Conservation (phyloP, 2,797 vertebrate genomes). For the Pangasius larnaudii region DNA sequence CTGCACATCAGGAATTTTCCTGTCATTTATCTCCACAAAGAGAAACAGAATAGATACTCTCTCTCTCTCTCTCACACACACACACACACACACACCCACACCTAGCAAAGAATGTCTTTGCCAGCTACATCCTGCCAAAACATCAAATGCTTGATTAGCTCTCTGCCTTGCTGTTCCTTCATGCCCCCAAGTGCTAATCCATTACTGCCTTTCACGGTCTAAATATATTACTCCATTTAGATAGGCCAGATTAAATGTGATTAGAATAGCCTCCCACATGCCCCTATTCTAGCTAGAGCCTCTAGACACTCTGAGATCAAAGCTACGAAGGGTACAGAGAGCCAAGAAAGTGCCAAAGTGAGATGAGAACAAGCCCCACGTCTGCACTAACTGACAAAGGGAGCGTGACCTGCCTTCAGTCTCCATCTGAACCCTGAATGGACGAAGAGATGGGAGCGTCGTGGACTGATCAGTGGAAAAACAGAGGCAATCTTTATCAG, state of each 20-base stretch:
- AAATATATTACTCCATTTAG: slow-evolving; percentile 54
- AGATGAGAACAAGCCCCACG: slow-evolving; percentile 34
- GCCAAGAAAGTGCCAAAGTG: slow-evolving; percentile 56
- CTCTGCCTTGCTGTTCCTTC: slow-evolving; percentile 35
- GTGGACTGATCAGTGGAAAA: slow-evolving; percentile 16
- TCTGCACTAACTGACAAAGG: slow-evolving; percentile 38
- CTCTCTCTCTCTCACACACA: neutral
- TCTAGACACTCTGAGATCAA: slow-evolving; percentile 47
- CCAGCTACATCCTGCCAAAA: slow-evolving; percentile 45
- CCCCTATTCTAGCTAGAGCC: slow-evolving; percentile 38
- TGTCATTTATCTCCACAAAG: neutral
- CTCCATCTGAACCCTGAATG: slow-evolving; percentile 37
- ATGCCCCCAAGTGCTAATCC: slow-evolving; percentile 46
- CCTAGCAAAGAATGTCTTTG: slow-evolving; percentile 36
- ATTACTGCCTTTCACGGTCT: slow-evolving; percentile 50
- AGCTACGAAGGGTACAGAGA: slow-evolving; percentile 19
- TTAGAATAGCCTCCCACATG: slow-evolving; percentile 49
- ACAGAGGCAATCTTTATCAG: slow-evolving; percentile 36
- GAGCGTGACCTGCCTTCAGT: slow-evolving; percentile 45
- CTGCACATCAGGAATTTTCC: slow-evolving; percentile 5
- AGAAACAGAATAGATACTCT: neutral
- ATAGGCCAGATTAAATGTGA: slow-evolving; percentile 51
- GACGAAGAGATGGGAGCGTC: slow-evolving; percentile 18
- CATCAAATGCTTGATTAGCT: slow-evolving; percentile 48
- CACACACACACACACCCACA: neutral